A percentile compares a stretch with the other conserved stretches of the same genome.
Evolutionary conservation across 2,888 invertebrate species (phyloP).

Genomic region (Drosophila nr. fundita): DNA sequence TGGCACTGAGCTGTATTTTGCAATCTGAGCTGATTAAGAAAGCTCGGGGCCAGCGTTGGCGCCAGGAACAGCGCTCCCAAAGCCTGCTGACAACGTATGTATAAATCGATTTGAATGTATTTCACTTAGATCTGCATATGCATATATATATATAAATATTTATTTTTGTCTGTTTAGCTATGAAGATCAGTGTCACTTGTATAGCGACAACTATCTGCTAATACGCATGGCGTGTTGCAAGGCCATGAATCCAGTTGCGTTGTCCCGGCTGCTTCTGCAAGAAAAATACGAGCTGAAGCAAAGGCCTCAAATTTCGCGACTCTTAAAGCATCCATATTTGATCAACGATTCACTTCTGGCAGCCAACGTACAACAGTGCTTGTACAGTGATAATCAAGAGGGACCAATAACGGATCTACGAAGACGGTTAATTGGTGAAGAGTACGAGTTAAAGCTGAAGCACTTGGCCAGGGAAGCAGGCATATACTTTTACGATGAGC

Average conservation of each 20-base stretch:
- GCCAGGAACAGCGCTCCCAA: conserved; percentile 87
- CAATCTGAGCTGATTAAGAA: conserved; percentile 88
- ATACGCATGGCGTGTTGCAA: conserved; percentile 72
- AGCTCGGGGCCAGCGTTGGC: conserved; percentile 88
- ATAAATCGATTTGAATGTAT: not conserved
- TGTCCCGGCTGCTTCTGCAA: conserved; percentile 81
- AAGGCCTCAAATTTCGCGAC: conserved; percentile 73
- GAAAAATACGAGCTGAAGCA: conserved; percentile 75
- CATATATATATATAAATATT: too few relatives aligned
- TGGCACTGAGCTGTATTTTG: conserved; percentile 90
- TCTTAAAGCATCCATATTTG: conserved; percentile 81
- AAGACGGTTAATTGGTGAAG: conserved; percentile 92
- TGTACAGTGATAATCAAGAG: conserved; percentile 93
- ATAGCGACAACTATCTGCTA: conserved; percentile 61
- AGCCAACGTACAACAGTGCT: conserved; percentile 87
- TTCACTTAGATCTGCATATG: not conserved
- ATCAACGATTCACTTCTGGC: conserved; percentile 80
- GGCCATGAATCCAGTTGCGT: conserved; percentile 75
- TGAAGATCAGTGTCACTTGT: conserved; percentile 56
- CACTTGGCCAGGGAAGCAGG: conserved; percentile 85
- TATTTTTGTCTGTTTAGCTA: conserved; percentile 59
- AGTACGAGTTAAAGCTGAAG: conserved; percentile 91
- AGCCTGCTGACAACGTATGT: conserved; percentile 85
- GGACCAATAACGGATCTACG: conserved; percentile 92
- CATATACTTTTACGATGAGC: conserved; percentile 90